These are phyloP conservation scores for Knipowitschia caucasica DNA, from an alignment of 2,797 vertebrate species.

Conservation along the genomic window DNA sequence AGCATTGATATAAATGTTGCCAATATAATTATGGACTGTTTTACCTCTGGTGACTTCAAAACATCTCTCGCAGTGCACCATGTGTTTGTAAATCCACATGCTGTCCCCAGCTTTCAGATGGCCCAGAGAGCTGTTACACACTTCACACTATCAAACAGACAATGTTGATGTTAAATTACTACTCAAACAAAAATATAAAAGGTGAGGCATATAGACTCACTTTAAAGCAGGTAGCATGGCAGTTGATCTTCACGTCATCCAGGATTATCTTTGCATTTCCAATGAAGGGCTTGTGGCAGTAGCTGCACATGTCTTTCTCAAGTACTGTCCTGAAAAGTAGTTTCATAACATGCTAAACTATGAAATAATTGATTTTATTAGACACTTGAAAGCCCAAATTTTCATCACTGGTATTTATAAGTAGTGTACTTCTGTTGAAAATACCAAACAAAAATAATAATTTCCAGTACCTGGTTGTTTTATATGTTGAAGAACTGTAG, in stretches of 20 bases:
- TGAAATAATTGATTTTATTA: background rate
- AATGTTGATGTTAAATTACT: constrained; percentile 1
- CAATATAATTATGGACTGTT: background rate
- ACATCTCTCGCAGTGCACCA: constrained; percentile 89
- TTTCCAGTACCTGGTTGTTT: constrained; percentile 71
- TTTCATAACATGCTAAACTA: background rate
- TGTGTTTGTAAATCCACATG: constrained; percentile 89
- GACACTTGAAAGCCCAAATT: background rate
- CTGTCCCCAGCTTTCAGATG: constrained; percentile 91
- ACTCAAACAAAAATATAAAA: background rate
- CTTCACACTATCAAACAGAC: constrained; percentile 79
- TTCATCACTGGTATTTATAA: constrained; percentile 42
- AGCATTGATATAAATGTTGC: background rate
- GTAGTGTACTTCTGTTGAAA: background rate
- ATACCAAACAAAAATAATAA: too few species aligned
- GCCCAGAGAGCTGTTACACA: constrained; percentile 83
- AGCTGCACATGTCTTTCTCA: constrained; percentile 89
- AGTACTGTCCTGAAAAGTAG: constrained; percentile 74
- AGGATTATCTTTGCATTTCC: constrained; percentile 91
- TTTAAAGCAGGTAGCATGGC: constrained; percentile 94
- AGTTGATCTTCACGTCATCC: constrained; percentile 89
- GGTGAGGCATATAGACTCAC: constrained; percentile 63
- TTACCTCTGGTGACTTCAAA: constrained; percentile 87
- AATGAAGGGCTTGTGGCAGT: constrained; percentile 86
- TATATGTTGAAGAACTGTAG: constrained; percentile 58